Evolutionary conservation across 2,113 vertebrate species (phyloP).

Genomic region (Cyprinodon tularosa): DNA sequence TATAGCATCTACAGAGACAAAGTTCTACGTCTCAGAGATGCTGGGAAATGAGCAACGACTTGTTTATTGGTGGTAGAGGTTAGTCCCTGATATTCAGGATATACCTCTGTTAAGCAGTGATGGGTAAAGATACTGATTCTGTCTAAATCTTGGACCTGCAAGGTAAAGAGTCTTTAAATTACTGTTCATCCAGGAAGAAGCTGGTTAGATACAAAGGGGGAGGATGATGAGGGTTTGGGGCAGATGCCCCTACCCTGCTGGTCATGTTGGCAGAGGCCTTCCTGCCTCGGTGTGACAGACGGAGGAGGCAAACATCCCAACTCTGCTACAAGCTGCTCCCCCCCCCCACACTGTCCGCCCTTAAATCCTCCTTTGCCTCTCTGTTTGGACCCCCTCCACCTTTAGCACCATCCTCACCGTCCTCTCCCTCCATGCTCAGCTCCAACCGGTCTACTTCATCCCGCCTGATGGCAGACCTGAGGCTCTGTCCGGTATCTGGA

Average conservation of each 20-base stretch:
- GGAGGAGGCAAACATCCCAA: constrained; percentile 65
- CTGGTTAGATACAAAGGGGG: neutral
- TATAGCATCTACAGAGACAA: too few species aligned
- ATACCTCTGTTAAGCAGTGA: neutral
- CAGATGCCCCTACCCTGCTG: constrained; percentile 76
- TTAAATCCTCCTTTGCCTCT: constrained; percentile 30
- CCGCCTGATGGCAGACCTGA: constrained; percentile 30
- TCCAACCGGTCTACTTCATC: constrained; percentile 11
- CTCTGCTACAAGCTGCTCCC: constrained; percentile 57
- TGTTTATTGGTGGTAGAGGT: too few species aligned
- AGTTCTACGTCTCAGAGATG: too few species aligned
- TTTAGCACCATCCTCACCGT: neutral
- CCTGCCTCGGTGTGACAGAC: constrained; percentile 73
- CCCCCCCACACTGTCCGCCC: constrained; percentile 34
- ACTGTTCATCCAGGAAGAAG: constrained; percentile 5
- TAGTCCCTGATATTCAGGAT: too few species aligned
- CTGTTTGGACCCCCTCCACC: neutral
- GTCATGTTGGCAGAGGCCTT: constrained; percentile 77
- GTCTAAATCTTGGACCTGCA: too few species aligned
- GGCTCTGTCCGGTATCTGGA: constrained; percentile 51
- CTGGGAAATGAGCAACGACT: too few species aligned
- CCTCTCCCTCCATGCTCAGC: constrained; percentile 12
- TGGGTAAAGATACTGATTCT: too few species aligned
- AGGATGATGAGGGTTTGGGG: constrained; percentile 43
- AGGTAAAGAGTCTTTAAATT: neutral